These are phyloP conservation scores for Siniperca scherzeri DNA, from an alignment of 2,797 vertebrate genomes.

Conservation along the genomic window DNA sequence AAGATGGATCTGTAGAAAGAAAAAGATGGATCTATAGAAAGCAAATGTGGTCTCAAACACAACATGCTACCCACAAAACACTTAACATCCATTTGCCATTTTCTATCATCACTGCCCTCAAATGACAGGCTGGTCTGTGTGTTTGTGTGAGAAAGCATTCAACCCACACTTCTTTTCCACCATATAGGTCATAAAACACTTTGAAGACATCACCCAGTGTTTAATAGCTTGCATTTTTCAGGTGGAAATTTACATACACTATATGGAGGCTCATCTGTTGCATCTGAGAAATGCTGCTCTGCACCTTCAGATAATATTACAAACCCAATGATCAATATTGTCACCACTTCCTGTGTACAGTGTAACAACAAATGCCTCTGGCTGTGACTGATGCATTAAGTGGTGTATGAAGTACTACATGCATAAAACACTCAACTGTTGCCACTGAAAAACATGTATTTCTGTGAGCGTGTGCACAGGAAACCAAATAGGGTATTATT, in stretches of 20 bases:
- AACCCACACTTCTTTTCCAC: conserved; percentile 6
- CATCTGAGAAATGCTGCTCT: background rate
- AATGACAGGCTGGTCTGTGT: conserved; percentile 5
- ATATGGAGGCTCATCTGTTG: background rate
- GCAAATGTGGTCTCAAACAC: background rate
- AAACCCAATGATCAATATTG: too few relatives aligned
- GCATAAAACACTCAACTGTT: conserved; percentile 28
- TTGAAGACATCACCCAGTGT: background rate
- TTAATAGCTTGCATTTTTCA: conserved; percentile 23
- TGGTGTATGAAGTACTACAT: background rate
- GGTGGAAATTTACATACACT: background rate
- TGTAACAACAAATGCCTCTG: background rate
- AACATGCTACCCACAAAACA: background rate
- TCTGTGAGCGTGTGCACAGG: conserved; percentile 39
- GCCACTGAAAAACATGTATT: conserved; percentile 25
- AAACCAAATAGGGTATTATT: conserved; percentile 53
- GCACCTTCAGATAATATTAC: background rate
- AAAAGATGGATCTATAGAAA: background rate
- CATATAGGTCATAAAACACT: background rate
- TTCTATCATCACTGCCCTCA: background rate
- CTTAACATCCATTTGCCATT: background rate
- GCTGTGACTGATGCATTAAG: background rate
- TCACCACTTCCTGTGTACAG: background rate
- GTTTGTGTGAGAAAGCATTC: conserved; percentile 34
- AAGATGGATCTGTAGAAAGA: background rate